A percentile compares a stretch with the other conserved stretches of the same genome.
These are phyloP conservation scores for Dryobotodes eremita DNA, from an alignment of 2,888 invertebrate species.

Conservation along the genomic window DNA sequence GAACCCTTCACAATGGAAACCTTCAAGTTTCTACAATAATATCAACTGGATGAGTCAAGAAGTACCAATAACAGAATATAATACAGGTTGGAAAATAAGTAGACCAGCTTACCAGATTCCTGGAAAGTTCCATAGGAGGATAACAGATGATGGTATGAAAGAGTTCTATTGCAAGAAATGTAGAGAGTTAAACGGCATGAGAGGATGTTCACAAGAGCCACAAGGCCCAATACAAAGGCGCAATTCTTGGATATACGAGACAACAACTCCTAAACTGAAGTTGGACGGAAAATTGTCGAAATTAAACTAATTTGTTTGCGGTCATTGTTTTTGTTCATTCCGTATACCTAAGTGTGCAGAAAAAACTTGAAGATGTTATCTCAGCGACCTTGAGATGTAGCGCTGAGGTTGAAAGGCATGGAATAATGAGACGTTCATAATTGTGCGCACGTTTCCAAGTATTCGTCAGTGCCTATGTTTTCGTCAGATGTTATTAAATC, in stretches of 20 bases:
- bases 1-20: slow-evolving; percentile 82
- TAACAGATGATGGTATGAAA: slow-evolving; percentile 80
- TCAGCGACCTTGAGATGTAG: slow-evolving; percentile 78
- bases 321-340: slow-evolving; percentile 82
- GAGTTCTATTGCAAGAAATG: slow-evolving; percentile 88
- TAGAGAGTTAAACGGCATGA: slow-evolving; percentile 76
- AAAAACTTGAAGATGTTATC: slow-evolving; percentile 80
- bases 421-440: slow-evolving; percentile 68
- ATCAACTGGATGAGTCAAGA: slow-evolving; percentile 83
- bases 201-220: slow-evolving; percentile 73
- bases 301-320: slow-evolving; percentile 84
- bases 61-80: slow-evolving; percentile 69
- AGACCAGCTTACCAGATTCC: slow-evolving; percentile 74
- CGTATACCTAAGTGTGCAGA: slow-evolving; percentile 73
- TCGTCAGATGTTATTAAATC: slow-evolving; percentile 35
- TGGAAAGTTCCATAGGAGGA: slow-evolving; percentile 78
- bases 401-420: slow-evolving; percentile 70
- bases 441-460: slow-evolving; percentile 68
- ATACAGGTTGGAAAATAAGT: slow-evolving; percentile 66
- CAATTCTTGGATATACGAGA: slow-evolving; percentile 77
- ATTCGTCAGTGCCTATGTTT: slow-evolving; percentile 56
- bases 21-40: slow-evolving; percentile 83
- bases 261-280: slow-evolving; percentile 85
- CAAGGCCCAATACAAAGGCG: slow-evolving; percentile 75
- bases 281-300: slow-evolving; percentile 88